Evolutionary conservation across 2,797 vertebrate genomes (phyloP).

Genomic region (Threskiornis aethiopicus): DNA sequence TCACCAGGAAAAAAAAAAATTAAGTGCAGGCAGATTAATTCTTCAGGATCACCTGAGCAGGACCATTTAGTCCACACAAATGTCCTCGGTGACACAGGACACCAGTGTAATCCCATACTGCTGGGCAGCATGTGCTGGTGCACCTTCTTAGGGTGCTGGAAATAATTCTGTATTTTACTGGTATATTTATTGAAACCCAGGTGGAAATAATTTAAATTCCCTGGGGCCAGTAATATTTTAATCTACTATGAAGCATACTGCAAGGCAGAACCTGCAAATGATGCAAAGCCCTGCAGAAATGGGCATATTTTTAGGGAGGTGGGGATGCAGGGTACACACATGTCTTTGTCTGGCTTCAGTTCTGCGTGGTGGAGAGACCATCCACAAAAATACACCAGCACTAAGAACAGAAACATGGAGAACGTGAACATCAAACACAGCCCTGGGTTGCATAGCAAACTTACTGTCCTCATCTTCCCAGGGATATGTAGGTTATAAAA

Average conservation of each 20-base stretch:
- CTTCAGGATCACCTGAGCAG: constrained; percentile 27
- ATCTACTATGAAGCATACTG: background rate
- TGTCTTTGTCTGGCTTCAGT: background rate
- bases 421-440: background rate
- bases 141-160: background rate
- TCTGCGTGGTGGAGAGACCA: background rate
- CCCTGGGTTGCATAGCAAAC: background rate
- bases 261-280: background rate
- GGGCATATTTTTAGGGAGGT: background rate
- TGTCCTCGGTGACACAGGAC: background rate
- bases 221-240: background rate
- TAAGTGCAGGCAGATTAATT: background rate
- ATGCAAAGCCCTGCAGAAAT: background rate
- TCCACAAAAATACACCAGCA: background rate
- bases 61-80: background rate
- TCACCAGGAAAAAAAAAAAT: background rate
- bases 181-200: background rate
- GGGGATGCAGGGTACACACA: background rate
- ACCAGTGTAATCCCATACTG: background rate
- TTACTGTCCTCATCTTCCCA: background rate
- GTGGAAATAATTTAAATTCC: background rate
- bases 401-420: background rate
- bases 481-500: background rate
- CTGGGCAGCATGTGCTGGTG: background rate
- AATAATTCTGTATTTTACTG: background rate